Conservation (phyloP, 2,888 invertebrate genomes). For the Spodoptera exigua region DNA sequence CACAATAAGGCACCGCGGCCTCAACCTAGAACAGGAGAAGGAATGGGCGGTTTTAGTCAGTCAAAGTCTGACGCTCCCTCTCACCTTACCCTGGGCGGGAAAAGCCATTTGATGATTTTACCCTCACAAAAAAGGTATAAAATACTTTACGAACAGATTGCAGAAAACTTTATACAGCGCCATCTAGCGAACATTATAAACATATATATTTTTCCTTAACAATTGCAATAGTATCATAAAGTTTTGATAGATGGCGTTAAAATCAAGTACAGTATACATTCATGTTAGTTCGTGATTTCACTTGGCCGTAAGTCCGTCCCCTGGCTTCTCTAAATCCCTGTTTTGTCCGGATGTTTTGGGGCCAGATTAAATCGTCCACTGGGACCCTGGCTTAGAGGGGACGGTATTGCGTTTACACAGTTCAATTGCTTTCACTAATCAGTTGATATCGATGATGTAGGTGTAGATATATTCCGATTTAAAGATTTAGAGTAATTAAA, state of each 20-base stretch:
- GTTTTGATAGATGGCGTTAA: constrained; percentile 39
- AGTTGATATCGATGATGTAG: constrained; percentile 53
- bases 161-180: constrained; percentile 9
- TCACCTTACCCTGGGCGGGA: too few relatives aligned
- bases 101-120: too few relatives aligned
- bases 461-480: constrained; percentile 4
- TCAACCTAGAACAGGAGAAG: too few relatives aligned
- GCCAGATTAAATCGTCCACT: constrained; percentile 58
- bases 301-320: constrained; percentile 32
- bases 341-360: constrained; percentile 60
- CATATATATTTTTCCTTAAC: too few relatives aligned
- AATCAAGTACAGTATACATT: constrained; percentile 18
- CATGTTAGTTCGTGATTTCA: constrained; percentile 27
- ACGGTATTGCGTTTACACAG: constrained; percentile 58
- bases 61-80: too few relatives aligned
- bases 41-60: too few relatives aligned
- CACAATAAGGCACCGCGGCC: too few relatives aligned
- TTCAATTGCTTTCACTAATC: constrained; percentile 61
- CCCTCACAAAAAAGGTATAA: too few relatives aligned
- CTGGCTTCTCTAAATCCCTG: constrained; percentile 46
- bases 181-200: constrained; percentile 17
- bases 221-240: constrained; percentile 1
- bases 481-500: too few relatives aligned
- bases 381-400: constrained; percentile 46
- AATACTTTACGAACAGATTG: too few relatives aligned